Evolutionary conservation across 2,113 vertebrate species (phyloP), one percentile per base, ranked within the genome.

Genomic region (Chrysochloris asiatica): DNA sequence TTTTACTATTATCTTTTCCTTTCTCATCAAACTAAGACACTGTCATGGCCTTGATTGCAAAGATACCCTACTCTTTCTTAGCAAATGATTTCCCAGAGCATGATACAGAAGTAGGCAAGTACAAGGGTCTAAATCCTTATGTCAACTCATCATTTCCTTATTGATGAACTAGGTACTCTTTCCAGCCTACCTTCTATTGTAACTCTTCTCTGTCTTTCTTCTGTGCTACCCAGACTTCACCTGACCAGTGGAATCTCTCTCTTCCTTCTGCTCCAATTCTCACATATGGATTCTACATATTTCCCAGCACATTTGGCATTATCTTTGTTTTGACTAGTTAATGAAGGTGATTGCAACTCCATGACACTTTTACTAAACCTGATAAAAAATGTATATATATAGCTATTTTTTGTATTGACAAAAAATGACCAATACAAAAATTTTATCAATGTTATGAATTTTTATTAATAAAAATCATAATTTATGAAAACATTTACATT

Each of bases 391-490:
- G n/a, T n/a, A 52, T 52, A 52, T 52, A 11, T 16, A 52, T 48
- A 4, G 36, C 30, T 45, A 48, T 61, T 54, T 80, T 76, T 22
- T 52, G 5, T 52, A 33, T 89, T 54, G 38, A 72, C 9, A 36
- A 69, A n/a, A n/a, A n/a, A n/a, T n/a, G n/a, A n/a, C n/a, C n/a
- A n/a, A n/a, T n/a, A n/a, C 16, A 83, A 52, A 77, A 61, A 21
- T 16, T 50, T 13, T 2, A 89, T 76, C 38, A 56, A 30, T n/a
- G 48, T 4, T 56, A 76, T 33, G 3, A 30, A 52, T 75, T 91
- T 89, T 71, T 85, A 69, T 16, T 84, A 84, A 84, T 79, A 45
- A 84, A 89, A 82, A 80, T 73, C 86, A 36, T 38, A 52, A 45
- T 22, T 80, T 45, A 77, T 47, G 22, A 80, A 89, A 26, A 47